Evolutionary conservation across 2,888 invertebrate genomes (phyloP).

Genomic region (Boloria euphrosyne): DNA sequence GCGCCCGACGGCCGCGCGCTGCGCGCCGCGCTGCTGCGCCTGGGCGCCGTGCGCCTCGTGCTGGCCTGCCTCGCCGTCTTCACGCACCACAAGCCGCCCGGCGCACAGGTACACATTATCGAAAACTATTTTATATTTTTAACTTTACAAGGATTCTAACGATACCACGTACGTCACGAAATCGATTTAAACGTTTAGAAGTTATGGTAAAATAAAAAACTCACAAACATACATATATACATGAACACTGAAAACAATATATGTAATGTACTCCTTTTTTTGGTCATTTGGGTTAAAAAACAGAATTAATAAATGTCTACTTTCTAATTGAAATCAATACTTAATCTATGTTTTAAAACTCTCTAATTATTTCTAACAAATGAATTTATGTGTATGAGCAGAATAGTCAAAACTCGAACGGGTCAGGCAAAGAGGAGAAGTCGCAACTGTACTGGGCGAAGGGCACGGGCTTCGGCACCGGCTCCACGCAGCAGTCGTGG

Average conservation of each 20-base stretch:
- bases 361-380: not conserved
- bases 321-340: too few species aligned
- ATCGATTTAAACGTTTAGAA: too few species aligned
- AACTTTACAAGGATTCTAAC: too few species aligned
- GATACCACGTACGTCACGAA: too few species aligned
- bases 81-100: slow-evolving; percentile 88
- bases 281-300: too few species aligned
- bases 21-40: slow-evolving; percentile 89
- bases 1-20: slow-evolving; percentile 89
- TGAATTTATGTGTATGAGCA: slow-evolving; percentile 40
- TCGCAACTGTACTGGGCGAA: slow-evolving; percentile 96
- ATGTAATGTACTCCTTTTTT: too few species aligned
- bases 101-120: slow-evolving; percentile 26
- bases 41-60: slow-evolving; percentile 92
- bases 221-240: too few species aligned
- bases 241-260: too few species aligned
- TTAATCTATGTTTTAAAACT: not conserved
- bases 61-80: slow-evolving; percentile 94
- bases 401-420: slow-evolving; percentile 76
- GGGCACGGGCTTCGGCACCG: slow-evolving; percentile 98
- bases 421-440: slow-evolving; percentile 83
- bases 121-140: too few species aligned
- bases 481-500: slow-evolving; percentile 97
- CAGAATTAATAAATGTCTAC: too few species aligned
- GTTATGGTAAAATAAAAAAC: too few species aligned